Base-by-base conservation (phyloP, 1,140 invertebrate species). In the Pseudomyrmex concolor region DNA sequence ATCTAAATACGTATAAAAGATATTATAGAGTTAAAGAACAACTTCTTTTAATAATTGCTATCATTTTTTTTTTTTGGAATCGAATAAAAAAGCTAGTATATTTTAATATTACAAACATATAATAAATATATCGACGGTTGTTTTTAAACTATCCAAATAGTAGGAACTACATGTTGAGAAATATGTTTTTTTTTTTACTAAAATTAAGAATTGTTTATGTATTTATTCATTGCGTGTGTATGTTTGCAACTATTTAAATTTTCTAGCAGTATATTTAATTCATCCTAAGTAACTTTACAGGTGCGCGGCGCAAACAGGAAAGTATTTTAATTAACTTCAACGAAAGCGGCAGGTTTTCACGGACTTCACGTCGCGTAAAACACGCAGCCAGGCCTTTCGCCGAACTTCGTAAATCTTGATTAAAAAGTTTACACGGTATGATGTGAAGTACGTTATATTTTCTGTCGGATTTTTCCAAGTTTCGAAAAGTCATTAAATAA, bases 401-500 rank as follows among this genome's bases (percentile, higher is more conserved):
- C 10, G 22, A 80, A 80, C 54, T 80, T 71, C 15, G 66, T 80
- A 71, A 80, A 80, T 80, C 76, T 71, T 66, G 76, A 80, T 80
- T 80, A 80, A 80, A 80, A 80, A 80, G 66, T 80, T 80, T 80
- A 59, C 76, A 70, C 66, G 76, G 12, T 34, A 34, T 34, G 66
- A 80, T 71, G 55, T 48, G 54, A 71, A 80, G 66, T 71, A 59
- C 76, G 54, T 71, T 70, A 71, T 77, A 48, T 77, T 77, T 77
- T 34, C 34, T 50, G 48, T 0, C 73, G 73, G 25, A 66, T 80
- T 80, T 80, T 68, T 59, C 43, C 76, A 70, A 80, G 66, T 80
- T 71, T 43, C 76, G 12, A 71, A 80, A 80, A 71, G 66, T 45
- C 76, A 80, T 80, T 80, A 80, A 80, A 80, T 80, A 80, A 80